Evolutionary conservation across 2,797 vertebrate species (phyloP).

Genomic region (Muscicapa striata): DNA sequence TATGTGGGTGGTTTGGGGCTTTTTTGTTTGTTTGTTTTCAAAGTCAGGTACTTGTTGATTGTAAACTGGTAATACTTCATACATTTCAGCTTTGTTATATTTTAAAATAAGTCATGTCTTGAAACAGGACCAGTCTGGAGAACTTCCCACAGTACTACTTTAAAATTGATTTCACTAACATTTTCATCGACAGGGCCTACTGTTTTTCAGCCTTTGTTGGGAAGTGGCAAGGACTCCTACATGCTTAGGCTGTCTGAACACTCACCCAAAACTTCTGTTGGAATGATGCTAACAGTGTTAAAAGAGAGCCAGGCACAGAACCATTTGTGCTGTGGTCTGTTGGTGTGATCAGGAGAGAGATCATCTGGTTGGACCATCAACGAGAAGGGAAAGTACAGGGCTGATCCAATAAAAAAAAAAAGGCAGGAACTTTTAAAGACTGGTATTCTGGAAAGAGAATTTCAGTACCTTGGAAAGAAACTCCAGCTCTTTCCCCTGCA

Average conservation of each 20-base stretch:
- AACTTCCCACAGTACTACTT: not conserved
- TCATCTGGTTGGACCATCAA: not conserved
- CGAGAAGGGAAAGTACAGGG: not conserved
- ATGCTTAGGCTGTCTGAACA: not conserved
- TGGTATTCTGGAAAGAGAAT: not conserved
- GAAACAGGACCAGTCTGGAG: not conserved
- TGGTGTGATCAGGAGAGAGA: not conserved
- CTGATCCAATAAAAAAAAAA: not conserved
- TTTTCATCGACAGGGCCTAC: not conserved
- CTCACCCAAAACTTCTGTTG: not conserved
- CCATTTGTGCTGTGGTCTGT: not conserved
- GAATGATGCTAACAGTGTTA: accelerated
- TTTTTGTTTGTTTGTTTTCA: not conserved
- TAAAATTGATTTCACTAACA: not conserved
- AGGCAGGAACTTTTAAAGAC: not conserved
- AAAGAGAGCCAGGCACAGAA: accelerated
- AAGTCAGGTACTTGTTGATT: not conserved
- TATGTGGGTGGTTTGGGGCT: too few species aligned
- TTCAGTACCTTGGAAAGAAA: not conserved
- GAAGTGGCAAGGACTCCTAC: not conserved
- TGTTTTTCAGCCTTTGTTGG: not conserved
- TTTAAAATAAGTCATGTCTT: not conserved
- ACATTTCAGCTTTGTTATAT: not conserved
- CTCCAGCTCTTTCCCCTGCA: not conserved
- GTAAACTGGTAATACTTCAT: accelerated